Conservation (phyloP, 2,113 vertebrate species). For the Brienomyrus longianalis region DNA sequence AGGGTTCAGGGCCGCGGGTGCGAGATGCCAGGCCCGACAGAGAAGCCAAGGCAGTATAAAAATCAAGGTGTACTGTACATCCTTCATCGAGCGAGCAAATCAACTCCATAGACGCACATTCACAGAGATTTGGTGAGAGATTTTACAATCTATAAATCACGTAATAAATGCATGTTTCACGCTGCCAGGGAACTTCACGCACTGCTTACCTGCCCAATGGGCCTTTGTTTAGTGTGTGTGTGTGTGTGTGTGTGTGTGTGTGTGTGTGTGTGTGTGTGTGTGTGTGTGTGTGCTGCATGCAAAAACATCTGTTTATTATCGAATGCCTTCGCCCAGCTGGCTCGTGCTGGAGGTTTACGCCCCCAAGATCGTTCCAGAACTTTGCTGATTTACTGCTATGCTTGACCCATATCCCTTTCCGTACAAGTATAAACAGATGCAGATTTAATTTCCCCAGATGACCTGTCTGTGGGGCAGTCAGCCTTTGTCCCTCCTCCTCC, state of each 20-base stretch:
- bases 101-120: background rate
- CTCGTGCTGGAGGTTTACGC: background rate
- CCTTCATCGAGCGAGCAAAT: background rate
- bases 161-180: background rate
- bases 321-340: constrained; percentile 9
- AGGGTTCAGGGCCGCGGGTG: background rate
- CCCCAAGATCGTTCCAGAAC: background rate
- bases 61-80: background rate
- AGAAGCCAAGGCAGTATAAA: background rate
- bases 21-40: background rate
- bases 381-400: constrained; percentile 4
- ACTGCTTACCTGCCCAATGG: background rate
- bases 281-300: background rate
- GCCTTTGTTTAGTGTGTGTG: background rate
- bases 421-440: background rate
- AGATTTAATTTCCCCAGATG: background rate
- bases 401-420: background rate
- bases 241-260: background rate
- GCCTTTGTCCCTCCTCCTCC: background rate
- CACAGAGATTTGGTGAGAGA: background rate
- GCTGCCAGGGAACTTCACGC: background rate
- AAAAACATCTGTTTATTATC: constrained; percentile 24
- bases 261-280: background rate
- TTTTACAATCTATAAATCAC: background rate
- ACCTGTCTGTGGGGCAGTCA: background rate